Base-by-base conservation (phyloP, 2,888 invertebrate genomes). In the Luperina testacea region DNA sequence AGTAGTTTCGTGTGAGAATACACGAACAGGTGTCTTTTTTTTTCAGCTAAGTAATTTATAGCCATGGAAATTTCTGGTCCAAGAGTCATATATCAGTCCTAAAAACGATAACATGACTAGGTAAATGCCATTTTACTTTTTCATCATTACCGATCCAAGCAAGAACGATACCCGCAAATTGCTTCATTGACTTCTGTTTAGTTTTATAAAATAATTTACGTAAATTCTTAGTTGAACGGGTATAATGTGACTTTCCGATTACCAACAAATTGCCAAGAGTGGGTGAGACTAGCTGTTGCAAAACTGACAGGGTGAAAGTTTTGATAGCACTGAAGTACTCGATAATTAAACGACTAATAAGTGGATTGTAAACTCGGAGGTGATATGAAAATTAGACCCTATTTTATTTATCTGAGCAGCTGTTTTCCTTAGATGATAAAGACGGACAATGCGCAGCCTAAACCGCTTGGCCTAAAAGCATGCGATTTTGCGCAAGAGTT, bases 271-370 rank as follows among this genome's bases (percentile, higher is more conserved):
- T 76, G 74, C 75, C 70, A 38, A 45, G 72, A 85, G 74, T 79
- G 83, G 79, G 78, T 78, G 71, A 68, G 65, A 86, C 76, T 32
- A 38, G 72, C 63, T 42, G n/a, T 84, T 84, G 63, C 87, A 83
- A 86, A 86, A 84, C 65, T 63, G 64, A 72, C 79, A 75, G 72
- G 61, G 72, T 82, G 71, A 75, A 73, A 72, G 73, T 76, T 76
- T 61, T 69, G 68, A 80, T 69, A 72, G 73, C 63, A 71, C 38
- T 15, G 7, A 69, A 82, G 27, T 68, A 72, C 57, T 72, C 59
- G 65, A 38, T 67, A 83, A 63, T 83, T 75, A 77, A 67, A n/a
- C 61, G 68, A 57, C 57, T 71, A 53, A 71, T 76, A 61, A 65
- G 59, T 32, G 17, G 17, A 63, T 51, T 68, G n/a, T 53, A 57